These are phyloP conservation scores for Tetropium fuscum DNA, from an alignment of 2,888 invertebrate genomes.

Conservation along the genomic window DNA sequence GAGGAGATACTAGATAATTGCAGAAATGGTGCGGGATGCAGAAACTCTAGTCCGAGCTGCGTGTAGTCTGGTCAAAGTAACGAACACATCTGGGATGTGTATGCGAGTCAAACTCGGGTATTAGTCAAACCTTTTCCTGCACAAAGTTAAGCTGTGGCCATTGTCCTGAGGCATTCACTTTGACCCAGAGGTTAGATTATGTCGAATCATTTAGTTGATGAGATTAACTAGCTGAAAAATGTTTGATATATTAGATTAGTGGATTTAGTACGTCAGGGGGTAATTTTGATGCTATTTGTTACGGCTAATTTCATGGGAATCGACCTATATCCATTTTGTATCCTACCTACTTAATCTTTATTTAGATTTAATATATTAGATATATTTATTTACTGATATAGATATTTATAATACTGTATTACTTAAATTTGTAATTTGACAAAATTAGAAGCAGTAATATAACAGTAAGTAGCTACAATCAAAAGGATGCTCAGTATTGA, in stretches of 20 bases:
- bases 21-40: conserved; percentile 9
- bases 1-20: conserved; percentile 19
- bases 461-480: too few relatives aligned
- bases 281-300: conserved; percentile 20
- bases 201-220: conserved; percentile 66
- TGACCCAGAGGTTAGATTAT: conserved; percentile 55
- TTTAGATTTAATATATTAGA: too few relatives aligned
- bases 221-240: conserved; percentile 65
- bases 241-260: conserved; percentile 56
- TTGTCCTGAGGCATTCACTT: conserved; percentile 25
- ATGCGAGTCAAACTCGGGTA: conserved; percentile 17
- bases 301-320: conserved; percentile 6
- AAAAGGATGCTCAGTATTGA: too few relatives aligned
- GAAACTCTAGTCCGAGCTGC: conserved; percentile 7
- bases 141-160: conserved; percentile 25
- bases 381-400: too few relatives aligned
- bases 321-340: not conserved
- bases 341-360: too few relatives aligned
- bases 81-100: conserved; percentile 25
- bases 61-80: conserved; percentile 17
- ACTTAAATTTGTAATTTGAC: too few relatives aligned
- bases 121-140: conserved; percentile 20
- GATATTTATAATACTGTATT: too few relatives aligned
- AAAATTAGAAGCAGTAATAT: too few relatives aligned
- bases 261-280: conserved; percentile 23